Conservation (phyloP, 2,113 vertebrate genomes). For the Lota lota region DNA sequence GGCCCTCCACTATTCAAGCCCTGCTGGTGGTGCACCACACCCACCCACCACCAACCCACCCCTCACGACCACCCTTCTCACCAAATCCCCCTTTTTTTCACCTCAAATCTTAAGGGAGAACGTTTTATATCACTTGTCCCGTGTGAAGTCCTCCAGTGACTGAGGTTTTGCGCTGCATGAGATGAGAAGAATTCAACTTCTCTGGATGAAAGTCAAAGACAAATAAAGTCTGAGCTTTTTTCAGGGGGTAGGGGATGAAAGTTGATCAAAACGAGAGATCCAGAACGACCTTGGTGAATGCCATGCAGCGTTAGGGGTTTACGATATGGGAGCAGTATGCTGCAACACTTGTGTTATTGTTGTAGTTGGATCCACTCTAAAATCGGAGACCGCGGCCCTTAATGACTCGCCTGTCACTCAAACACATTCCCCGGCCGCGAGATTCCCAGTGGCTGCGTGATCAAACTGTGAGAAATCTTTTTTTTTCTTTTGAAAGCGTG, state of each 20-base stretch:
- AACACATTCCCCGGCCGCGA: neutral
- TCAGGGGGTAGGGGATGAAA: neutral
- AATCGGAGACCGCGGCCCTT: too few relatives aligned
- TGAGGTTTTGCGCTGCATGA: neutral
- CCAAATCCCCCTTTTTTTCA: neutral
- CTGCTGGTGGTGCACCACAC: too few relatives aligned
- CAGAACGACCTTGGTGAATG: neutral
- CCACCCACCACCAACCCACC: neutral
- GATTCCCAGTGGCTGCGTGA: constrained; percentile 32
- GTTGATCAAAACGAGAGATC: neutral
- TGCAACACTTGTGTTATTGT: constrained; percentile 47
- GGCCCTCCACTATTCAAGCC: too few relatives aligned
- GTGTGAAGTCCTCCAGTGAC: constrained; percentile 26
- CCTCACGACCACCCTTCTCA: neutral
- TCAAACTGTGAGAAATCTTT: constrained; percentile 1
- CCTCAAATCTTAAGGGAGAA: constrained; percentile 22
- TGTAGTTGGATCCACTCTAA: constrained; percentile 36
- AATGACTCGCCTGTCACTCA: constrained; percentile 24
- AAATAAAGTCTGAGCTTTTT: too few relatives aligned
- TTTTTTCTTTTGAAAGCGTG: too few relatives aligned
- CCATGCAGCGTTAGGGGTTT: neutral
- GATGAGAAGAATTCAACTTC: too few relatives aligned
- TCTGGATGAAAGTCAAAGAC: too few relatives aligned
- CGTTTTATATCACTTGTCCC: constrained; percentile 39
- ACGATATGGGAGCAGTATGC: constrained; percentile 7